Evolutionary conservation across 2,888 invertebrate genomes (phyloP), one percentile per base, ranked within the genome.

Genomic region (Eupithecia insigniata): DNA sequence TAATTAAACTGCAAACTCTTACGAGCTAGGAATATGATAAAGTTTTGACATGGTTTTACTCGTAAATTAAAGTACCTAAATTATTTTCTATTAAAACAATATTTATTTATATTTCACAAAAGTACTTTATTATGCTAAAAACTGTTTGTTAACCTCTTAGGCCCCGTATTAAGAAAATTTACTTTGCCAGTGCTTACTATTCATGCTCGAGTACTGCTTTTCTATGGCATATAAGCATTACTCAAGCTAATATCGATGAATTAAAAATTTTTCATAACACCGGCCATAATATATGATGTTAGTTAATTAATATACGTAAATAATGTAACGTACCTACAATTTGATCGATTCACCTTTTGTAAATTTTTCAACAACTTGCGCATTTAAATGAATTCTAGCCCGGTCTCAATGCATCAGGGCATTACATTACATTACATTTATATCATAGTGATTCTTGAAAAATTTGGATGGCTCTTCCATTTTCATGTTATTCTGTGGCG

Each of bases 401-500:
- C 1, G 30, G 30, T 30, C 1, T 1, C 36, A 39, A 39, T 14
- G 14, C 43, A 43, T 43, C 18, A 43, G 18, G 5, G 39, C 39
- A 39, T 39, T 10, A 4, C 1, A 36, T 4, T 36, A 4, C n/a
- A n/a, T 34, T 46, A 65, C 22, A 22, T 34, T 55, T 1, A 3
- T 1, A 32, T n/a, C 43, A 1, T 30, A 30, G 5, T 66, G 46
- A 43, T 51, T n/a, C 12, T 26, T 18, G 18, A 12, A 18, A 10
- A n/a, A 46, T 46, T 7, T 30, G n/a, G 0, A 34, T 22, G 32
- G 55, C 32, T 46, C 55, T 55, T 58, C 43, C 32, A 60, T 43
- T 18, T 2, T 18, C 26, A 46, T 18, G 18, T 34, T 55, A 36
- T 22, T 39, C 39, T 10, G 76, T 71, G 83, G 85, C 86, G 85